Evolutionary conservation across 2,888 invertebrate species (phyloP).

Genomic region (Calameuta idolon): DNA sequence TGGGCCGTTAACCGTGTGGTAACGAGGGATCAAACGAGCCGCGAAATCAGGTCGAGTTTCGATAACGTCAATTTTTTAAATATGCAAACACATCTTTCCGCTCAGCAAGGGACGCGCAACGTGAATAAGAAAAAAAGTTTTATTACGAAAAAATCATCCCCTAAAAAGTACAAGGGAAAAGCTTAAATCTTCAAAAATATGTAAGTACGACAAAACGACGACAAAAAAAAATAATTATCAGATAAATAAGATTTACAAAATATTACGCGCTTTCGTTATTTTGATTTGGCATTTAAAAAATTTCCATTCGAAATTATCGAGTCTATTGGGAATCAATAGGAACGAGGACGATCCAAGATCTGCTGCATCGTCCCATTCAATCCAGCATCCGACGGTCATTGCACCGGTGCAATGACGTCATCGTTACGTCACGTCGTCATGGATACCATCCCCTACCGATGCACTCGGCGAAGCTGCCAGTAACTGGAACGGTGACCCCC

Average conservation of each 20-base stretch:
- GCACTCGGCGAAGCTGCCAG: conserved; percentile 22
- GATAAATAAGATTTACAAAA: neutral
- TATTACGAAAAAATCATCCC: neutral
- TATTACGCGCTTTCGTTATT: neutral
- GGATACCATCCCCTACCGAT: conserved; percentile 39
- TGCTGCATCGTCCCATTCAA: conserved; percentile 53
- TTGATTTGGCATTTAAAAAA: neutral
- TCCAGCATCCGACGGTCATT: conserved; percentile 43
- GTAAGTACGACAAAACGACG: neutral
- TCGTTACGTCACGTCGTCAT: conserved; percentile 58
- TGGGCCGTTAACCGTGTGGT: neutral
- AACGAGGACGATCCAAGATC: conserved; percentile 45
- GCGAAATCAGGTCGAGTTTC: neutral
- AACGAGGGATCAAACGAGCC: neutral
- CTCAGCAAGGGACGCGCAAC: neutral
- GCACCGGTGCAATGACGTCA: conserved; percentile 54
- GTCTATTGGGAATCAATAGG: conserved; percentile 29
- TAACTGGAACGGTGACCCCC: conserved; percentile 59
- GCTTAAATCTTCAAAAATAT: neutral
- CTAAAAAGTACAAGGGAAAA: neutral
- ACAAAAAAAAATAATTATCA: neutral
- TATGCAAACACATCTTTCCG: neutral
- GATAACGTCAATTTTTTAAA: neutral
- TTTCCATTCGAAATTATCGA: neutral
- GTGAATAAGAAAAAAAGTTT: no score